Evolutionary conservation across 2,797 vertebrate genomes (phyloP), one percentile per base, ranked within the genome.

Genomic region (Pangasius krempfi): DNA sequence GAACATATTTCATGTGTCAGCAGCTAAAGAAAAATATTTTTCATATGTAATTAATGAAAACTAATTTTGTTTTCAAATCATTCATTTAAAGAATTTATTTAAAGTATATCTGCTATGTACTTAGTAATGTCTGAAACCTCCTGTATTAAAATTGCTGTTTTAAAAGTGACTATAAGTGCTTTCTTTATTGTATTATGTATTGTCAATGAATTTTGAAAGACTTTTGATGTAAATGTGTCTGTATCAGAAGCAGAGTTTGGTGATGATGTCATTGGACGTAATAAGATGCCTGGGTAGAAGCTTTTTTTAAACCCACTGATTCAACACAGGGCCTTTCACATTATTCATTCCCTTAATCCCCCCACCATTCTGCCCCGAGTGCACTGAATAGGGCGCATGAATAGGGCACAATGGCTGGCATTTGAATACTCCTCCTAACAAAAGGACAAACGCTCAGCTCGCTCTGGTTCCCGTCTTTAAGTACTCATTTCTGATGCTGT

Each of bases 361-460:
- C 86, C 85, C 92, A 90, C 91, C 27, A 91, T 91, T 87, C 76
- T 95, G 94, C 94, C 96, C 78, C 14, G 87, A 88, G 87, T 95
- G 84, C 92, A 92, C 95, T 95, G 96, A 97, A 95, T 96, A 94
- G 85, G 54, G 70, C 5, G 16, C 95, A 94, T 93, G 66, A 91
- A 93, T 92, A 89, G 93, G 95, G 95, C 95, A 96, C 96, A 96
- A 95, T 95, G 96, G 95, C 90, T 94, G 95, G 95, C 92, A 96
- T 98, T 96, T 96, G 96, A 97, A 97, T 97, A 95, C 93, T 95
- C 92, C 75, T 64, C 93, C 91, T 92, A 91, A 92, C 93, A 93
- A 95, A 95, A 94, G 95, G 94, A 95, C 94, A 94, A 91, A 84
- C 93, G 91, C 92, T 90, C 92, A 90, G 94, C 92, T 88, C 93